Evolutionary conservation across 1,140 invertebrate species (phyloP), one percentile per base, ranked within the genome.

Genomic region (Manduca sexta): DNA sequence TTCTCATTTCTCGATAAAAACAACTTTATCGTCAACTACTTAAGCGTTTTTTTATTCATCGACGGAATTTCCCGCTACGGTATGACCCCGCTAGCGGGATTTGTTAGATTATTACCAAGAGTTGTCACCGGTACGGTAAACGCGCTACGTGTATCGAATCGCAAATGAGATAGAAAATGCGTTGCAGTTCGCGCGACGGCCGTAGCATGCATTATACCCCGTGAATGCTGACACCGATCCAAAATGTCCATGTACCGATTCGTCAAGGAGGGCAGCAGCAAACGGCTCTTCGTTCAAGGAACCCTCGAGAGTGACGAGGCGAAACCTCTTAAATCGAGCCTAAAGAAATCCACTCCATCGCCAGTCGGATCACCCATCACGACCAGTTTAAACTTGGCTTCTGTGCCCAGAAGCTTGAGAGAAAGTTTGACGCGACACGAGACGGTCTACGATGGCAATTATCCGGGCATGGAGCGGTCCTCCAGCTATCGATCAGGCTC

Each of bases 281-380:
- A 89, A 60, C 89, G 93, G 40, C 88, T 96, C 13, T 96, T 95
- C 81, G 90, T 95, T 46, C 93, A 94, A 76, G 94, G 92, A 4
- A 92, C 92, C 4, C 85, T 92, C 12, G 91, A 93, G 63, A 87
- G 88, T 30, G 89, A 86, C 14, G 76, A 81, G 69, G 63, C 88
- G 65, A 69, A 88, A 73, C 61, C 84, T 66, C 43, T 85, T 35
- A 88, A 88, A 53, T 88, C 88, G n/a, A 89, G 87, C 51, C 70
- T 88, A 51, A 87, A 87, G 41, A 89, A 88, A 42, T 68, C 83
- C 2, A 62, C 73, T 17, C 72, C 74, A 4, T 80, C 75, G 2
- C 74, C 81, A 10, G 71, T 83, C 15, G 89, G 89, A 7, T 88
- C 89, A 0, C 82, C 89, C 1, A 90, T 90, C 38, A 89, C 88